Conservation (phyloP, 92 coral and sea anemone genomes). For the Bergia sp. region DNA sequence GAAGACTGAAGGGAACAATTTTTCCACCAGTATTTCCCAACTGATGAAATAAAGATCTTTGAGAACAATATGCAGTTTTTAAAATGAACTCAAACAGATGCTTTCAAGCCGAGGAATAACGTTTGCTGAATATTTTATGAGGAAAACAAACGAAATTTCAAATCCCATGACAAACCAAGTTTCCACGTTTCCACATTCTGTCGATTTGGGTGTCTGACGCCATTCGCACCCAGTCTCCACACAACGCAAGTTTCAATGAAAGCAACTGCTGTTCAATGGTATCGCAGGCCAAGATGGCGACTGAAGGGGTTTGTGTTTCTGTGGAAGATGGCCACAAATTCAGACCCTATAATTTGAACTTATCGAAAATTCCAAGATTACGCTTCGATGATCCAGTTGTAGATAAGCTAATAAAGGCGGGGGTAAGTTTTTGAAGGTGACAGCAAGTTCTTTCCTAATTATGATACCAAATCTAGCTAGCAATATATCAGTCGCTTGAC, state of each 20-base stretch:
- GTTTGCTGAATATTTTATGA: constrained; percentile 16
- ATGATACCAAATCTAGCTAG: too few species aligned
- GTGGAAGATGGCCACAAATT: constrained; percentile 78
- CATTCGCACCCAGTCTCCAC: constrained; percentile 17
- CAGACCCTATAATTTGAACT: constrained; percentile 60
- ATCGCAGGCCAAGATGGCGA: constrained; percentile 55
- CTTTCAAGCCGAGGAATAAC: constrained; percentile 8
- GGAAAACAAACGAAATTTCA: constrained; percentile 7
- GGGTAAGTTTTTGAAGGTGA: constrained; percentile 53
- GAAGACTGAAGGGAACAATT: neutral
- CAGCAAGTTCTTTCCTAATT: too few species aligned
- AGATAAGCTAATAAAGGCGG: constrained; percentile 69
- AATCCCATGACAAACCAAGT: neutral
- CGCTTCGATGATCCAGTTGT: constrained; percentile 77
- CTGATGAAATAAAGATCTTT: neutral
- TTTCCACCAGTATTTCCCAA: neutral
- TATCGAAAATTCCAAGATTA: constrained; percentile 63
- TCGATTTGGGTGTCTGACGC: constrained; percentile 33
- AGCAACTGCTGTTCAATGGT: constrained; percentile 42
- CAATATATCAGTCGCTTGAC: too few species aligned
- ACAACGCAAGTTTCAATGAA: neutral
- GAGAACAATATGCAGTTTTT: neutral
- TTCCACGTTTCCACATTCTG: neutral
- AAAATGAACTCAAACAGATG: neutral
- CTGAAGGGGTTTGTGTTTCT: constrained; percentile 32